Evolutionary conservation across 2,888 invertebrate species (phyloP).

Genomic region (Caenorhabditis sinica): DNA sequence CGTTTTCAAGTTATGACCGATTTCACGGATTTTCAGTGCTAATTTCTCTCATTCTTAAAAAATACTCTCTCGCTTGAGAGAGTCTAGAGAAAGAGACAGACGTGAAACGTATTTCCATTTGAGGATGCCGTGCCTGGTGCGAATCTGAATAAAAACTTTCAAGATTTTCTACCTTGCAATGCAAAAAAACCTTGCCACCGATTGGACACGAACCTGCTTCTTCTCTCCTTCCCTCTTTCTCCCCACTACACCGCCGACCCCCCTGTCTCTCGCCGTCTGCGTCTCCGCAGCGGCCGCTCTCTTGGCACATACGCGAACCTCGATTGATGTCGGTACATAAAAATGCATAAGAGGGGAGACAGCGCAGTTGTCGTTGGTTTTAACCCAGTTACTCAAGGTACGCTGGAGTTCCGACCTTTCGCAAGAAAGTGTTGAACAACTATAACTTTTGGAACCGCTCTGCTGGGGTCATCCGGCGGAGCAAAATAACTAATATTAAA

Average conservation of each 20-base stretch:
- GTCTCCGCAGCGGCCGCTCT: background rate
- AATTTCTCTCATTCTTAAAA: too few species aligned
- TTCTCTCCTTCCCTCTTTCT: background rate
- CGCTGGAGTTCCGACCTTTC: conserved; percentile 63
- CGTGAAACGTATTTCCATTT: too few species aligned
- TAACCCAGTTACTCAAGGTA: conserved; percentile 64
- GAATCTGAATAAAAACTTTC: too few species aligned
- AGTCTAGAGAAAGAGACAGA: too few species aligned
- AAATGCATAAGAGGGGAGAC: background rate
- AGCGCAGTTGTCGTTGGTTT: conserved; percentile 29
- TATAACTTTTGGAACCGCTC: conserved; percentile 51
- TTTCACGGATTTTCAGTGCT: too few species aligned
- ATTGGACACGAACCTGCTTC: background rate
- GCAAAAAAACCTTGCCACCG: too few species aligned
- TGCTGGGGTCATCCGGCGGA: conserved; percentile 43
- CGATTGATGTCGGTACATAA: conserved; percentile 22
- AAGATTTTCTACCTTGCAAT: too few species aligned
- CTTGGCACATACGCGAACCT: background rate
- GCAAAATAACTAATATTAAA: conserved; percentile 10
- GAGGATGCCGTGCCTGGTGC: too few species aligned
- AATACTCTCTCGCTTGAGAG: too few species aligned
- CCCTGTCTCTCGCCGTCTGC: conserved; percentile 1
- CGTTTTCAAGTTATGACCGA: too few species aligned
- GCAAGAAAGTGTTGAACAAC: conserved; percentile 55
- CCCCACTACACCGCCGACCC: background rate